Evolutionary conservation across 2,888 invertebrate species (phyloP), one percentile per base, ranked within the genome.

Genomic region (Polietes domitor): DNA sequence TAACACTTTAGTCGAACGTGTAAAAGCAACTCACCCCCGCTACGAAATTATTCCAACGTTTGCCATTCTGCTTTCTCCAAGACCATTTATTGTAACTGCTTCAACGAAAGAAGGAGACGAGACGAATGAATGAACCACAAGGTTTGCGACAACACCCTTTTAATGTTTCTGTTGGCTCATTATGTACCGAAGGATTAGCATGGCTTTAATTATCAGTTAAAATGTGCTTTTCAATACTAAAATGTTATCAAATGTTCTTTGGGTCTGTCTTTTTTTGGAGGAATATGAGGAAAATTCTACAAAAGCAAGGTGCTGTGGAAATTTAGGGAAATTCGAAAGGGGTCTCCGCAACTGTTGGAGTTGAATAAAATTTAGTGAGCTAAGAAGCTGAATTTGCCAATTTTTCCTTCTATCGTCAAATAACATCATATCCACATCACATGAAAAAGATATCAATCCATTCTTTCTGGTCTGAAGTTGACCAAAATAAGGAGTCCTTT

Each of bases 131-230:
- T n/a, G n/a, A n/a, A n/a, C 5, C 61, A 43, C 71, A 50, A 83
- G 77, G 77, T 78, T 72, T 81, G 53, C 43, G 50, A 43, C 37
- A 55, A 77, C 84, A 82, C 84, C 81, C 84, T 73, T 84, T 82
- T 73, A 79, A 84, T 84, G 84, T 84, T 84, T 76, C 43, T 79
- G 72, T 82, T 84, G 78, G 84, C 84, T 84, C 84, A 84, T 84
- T 84, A 84, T 15, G 24, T 82, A 55, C 76, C 47, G 76, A 84
- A 84, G 84, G 84, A 84, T 84, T 84, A 84, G 82, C 78, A 70
- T 72, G 81, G 78, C 76, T 84, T 76, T 58, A 82, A 84, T 84
- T 84, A 84, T 81, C 84, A 76, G 84, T 70, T 82, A 53, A 84
- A 61, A 78, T 82, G 76, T 43, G 53, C 28, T 71, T 80, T 83